Evolutionary conservation across 2,888 invertebrate genomes (phyloP).

Genomic region (Phymatocera aterrima): DNA sequence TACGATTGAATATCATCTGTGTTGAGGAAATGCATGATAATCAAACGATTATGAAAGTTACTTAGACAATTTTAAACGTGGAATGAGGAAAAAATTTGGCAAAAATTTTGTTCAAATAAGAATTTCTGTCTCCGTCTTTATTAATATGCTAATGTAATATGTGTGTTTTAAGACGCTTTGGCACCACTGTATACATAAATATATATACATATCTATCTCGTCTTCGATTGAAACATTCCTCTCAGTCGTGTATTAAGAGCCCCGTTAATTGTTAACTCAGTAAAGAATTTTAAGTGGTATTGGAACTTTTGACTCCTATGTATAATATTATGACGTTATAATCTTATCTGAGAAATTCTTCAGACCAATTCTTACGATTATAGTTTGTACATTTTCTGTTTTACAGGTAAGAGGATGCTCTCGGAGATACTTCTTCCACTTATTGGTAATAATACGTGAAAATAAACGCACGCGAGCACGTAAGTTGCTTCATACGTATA

Average conservation of each 20-base stretch:
- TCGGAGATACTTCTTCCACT: background rate
- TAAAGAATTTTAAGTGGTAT: slow-evolving; percentile 30
- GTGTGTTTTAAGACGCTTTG: background rate
- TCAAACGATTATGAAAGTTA: background rate
- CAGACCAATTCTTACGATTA: background rate
- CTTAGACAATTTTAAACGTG: background rate
- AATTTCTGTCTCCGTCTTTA: background rate
- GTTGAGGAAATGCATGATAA: background rate
- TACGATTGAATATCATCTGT: slow-evolving; percentile 4
- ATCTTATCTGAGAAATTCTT: slow-evolving; percentile 9
- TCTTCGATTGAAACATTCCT: background rate
- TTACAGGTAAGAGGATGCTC: slow-evolving; percentile 17
- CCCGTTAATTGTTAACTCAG: slow-evolving; percentile 15
- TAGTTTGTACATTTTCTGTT: slow-evolving; percentile 29
- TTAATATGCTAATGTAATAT: background rate
- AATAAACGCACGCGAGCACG: background rate
- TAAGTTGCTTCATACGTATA: too few relatives aligned
- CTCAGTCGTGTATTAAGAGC: background rate
- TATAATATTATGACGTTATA: background rate
- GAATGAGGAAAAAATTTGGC: background rate
- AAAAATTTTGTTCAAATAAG: background rate
- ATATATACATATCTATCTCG: background rate
- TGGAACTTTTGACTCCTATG: background rate
- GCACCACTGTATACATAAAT: background rate
- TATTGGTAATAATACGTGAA: background rate